phyloP scores from a whole-genome alignment of 2,888 invertebrate species.

The Bursaphelenchus okinawaensis region DNA sequence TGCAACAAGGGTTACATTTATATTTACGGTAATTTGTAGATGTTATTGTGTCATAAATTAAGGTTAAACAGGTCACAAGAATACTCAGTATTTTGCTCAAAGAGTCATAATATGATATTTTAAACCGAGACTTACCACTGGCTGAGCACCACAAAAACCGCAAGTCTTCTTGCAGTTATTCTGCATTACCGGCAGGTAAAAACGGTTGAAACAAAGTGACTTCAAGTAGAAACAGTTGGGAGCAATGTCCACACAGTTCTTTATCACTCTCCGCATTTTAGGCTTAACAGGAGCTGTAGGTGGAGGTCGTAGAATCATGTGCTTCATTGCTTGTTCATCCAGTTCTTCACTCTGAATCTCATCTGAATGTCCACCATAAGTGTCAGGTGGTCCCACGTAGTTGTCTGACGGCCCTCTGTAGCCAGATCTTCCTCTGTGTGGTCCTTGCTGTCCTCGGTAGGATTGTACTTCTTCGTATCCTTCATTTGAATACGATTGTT shows the following conservation, averaged over 20 bases:
- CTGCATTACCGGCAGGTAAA: conserved; percentile 18
- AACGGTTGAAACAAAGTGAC: conserved; percentile 14
- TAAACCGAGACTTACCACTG: neutral
- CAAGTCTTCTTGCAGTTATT: conserved; percentile 17
- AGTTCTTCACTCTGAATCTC: conserved; percentile 1
- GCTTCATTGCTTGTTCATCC: neutral
- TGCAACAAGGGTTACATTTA: too few relatives aligned
- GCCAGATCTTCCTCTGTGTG: too few relatives aligned
- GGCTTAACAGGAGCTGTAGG: conserved; percentile 6
- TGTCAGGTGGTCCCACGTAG: too few relatives aligned
- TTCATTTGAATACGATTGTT: neutral
- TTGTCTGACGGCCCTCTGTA: too few relatives aligned
- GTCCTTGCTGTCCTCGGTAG: too few relatives aligned
- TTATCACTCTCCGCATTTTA: neutral
- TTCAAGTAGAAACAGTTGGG: conserved; percentile 16
- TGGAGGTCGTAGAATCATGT: neutral
- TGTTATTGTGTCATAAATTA: too few relatives aligned
- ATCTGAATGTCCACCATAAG: neutral
- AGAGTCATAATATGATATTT: too few relatives aligned
- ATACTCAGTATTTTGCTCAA: too few relatives aligned
- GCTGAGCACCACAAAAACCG: neutral
- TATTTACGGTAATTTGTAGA: too few relatives aligned
- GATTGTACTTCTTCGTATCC: too few relatives aligned
- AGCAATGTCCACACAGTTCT: conserved; percentile 1
- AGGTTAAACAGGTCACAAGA: too few relatives aligned